Evolutionary conservation across 2,113 vertebrate species (phyloP).

Genomic region (Willisornis vidua): DNA sequence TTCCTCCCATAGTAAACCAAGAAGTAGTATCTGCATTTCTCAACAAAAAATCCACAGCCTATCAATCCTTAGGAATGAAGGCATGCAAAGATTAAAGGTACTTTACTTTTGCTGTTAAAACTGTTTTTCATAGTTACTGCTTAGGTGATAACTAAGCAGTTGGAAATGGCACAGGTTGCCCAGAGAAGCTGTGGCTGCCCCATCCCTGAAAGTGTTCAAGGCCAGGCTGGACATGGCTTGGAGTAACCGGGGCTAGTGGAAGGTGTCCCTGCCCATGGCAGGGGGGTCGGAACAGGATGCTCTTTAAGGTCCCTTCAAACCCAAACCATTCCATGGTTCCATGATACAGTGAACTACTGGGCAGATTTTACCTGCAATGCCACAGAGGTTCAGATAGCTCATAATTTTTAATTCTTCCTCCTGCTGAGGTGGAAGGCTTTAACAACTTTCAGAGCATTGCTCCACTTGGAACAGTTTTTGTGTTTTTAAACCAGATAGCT

Average conservation of each 20-base stretch:
- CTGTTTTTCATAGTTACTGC: background rate
- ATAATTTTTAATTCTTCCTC: background rate
- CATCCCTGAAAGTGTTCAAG: background rate
- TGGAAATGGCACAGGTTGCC: background rate
- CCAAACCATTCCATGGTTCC: background rate
- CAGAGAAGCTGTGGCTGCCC: background rate
- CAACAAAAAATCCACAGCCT: background rate
- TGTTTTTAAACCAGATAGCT: background rate
- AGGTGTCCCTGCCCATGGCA: background rate
- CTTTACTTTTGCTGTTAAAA: background rate
- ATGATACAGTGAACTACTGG: background rate
- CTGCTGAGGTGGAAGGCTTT: background rate
- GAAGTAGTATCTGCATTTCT: background rate
- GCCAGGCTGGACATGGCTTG: accelerated
- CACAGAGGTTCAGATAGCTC: background rate
- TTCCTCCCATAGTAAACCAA: background rate
- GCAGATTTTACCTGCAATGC: background rate
- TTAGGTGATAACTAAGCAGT: background rate
- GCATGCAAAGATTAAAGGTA: background rate
- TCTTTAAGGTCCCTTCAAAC: background rate
- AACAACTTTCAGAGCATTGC: background rate
- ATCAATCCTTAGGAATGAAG: background rate
- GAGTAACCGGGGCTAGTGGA: accelerated
- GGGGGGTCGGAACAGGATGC: background rate
- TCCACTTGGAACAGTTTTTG: background rate